phyloP scores from a whole-genome alignment of 2,113 vertebrate genomes.

The Mesoclemmys tuberculata region DNA sequence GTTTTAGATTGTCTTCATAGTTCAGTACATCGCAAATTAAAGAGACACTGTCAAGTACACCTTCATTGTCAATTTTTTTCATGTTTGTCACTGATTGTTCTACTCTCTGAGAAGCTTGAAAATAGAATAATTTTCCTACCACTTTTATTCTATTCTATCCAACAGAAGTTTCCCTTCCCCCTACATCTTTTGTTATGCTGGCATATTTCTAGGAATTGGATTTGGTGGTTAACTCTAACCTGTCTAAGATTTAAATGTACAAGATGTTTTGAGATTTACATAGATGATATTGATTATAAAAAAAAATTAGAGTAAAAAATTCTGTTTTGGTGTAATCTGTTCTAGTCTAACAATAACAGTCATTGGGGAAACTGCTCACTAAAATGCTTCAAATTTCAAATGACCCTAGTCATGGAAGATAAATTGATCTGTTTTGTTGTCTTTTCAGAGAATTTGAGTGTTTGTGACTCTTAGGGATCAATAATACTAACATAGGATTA shows the following conservation, averaged over 20 bases:
- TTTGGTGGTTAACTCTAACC: background rate
- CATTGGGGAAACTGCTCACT: background rate
- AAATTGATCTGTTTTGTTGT: background rate
- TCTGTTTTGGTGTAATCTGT: background rate
- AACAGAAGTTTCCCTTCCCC: background rate
- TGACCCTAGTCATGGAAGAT: background rate
- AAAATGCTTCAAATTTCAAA: background rate
- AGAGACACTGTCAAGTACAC: background rate
- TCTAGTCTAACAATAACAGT: background rate
- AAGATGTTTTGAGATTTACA: background rate
- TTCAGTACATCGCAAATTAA: background rate
- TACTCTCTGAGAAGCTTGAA: background rate
- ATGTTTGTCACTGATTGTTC: background rate
- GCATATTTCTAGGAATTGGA: background rate
- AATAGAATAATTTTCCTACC: background rate
- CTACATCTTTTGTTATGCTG: background rate
- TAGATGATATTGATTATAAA: background rate
- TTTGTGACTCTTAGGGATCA: background rate
- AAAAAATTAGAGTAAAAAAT: background rate
- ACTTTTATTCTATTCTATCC: background rate
- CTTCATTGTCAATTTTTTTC: background rate
- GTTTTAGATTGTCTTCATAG: background rate
- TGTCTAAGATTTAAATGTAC: background rate
- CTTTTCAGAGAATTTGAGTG: background rate
- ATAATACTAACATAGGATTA: background rate